A percentile compares a stretch with the other conserved stretches of the same genome.
Conservation (phyloP, 2,113 vertebrate genomes). For the Ammodramus savannarum region DNA sequence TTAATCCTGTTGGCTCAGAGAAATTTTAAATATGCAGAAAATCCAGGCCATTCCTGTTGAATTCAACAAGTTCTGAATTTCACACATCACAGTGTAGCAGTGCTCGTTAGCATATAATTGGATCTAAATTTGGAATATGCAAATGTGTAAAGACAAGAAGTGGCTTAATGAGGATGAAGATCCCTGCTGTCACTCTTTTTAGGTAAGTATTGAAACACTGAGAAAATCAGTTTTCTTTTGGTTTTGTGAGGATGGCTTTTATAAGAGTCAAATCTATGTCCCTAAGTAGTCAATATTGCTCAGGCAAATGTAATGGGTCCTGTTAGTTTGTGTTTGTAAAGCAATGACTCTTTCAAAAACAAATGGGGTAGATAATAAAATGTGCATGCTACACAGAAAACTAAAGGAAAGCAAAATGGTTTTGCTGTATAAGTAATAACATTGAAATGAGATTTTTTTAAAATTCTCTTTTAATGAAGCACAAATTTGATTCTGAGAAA, state of each 20-base stretch:
- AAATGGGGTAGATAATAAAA: neutral
- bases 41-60: neutral
- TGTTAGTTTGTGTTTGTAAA: neutral
- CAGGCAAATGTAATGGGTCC: neutral
- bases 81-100: neutral
- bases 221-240: neutral
- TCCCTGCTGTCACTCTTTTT: neutral
- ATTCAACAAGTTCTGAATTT: conserved; percentile 8
- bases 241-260: neutral
- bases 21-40: neutral
- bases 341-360: neutral
- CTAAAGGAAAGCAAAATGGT: neutral
- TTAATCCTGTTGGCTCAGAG: neutral
- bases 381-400: neutral
- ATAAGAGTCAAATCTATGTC: neutral
- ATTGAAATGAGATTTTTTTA: neutral
- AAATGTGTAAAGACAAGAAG: neutral
- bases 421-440: neutral
- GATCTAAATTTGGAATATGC: conserved; percentile 44
- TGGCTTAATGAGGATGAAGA: conserved; percentile 7
- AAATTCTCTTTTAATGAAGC: neutral
- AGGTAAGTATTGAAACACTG: neutral
- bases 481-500: neutral
- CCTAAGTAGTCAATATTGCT: neutral
- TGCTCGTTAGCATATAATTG: neutral